Evolutionary conservation across 2,797 vertebrate genomes (phyloP).

Genomic region (Oreochromis grahami): DNA sequence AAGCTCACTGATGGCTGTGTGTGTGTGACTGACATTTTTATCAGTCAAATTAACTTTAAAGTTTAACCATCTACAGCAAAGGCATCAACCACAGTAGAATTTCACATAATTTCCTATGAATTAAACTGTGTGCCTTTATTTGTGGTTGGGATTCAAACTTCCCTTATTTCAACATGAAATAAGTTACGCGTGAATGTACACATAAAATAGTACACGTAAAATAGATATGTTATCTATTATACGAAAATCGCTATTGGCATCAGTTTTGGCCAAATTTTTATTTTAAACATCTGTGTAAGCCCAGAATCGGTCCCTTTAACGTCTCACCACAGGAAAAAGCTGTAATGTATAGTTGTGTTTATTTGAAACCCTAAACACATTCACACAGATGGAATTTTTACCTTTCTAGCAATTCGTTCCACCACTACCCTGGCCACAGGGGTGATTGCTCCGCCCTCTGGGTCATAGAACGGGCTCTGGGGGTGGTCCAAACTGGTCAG

Average conservation of each 20-base stretch:
- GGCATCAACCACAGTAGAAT: not conserved
- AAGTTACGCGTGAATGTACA: not conserved
- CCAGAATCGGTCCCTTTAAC: rapidly evolving
- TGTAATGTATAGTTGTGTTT: rapidly evolving
- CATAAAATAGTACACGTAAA: not conserved
- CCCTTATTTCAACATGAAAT: not conserved
- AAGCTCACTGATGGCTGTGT: not conserved
- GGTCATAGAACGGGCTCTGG: conserved; percentile 94
- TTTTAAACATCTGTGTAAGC: not conserved
- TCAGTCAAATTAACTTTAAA: not conserved
- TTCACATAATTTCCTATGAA: not conserved
- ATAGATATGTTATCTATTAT: too few relatives aligned
- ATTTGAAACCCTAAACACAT: rapidly evolving
- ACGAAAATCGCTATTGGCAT: not conserved
- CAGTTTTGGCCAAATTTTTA: not conserved
- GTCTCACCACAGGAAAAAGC: not conserved
- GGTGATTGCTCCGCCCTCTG: conserved; percentile 86
- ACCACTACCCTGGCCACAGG: conserved; percentile 87
- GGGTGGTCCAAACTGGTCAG: conserved; percentile 93
- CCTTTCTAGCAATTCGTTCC: conserved; percentile 95
- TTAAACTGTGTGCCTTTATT: not conserved
- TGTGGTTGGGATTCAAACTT: not conserved
- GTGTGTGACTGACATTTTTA: not conserved
- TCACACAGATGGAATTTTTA: conserved; percentile 41
- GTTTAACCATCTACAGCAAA: not conserved